Evolutionary conservation across 2,113 vertebrate species (phyloP).

Genomic region (Chionodraco myersi): DNA sequence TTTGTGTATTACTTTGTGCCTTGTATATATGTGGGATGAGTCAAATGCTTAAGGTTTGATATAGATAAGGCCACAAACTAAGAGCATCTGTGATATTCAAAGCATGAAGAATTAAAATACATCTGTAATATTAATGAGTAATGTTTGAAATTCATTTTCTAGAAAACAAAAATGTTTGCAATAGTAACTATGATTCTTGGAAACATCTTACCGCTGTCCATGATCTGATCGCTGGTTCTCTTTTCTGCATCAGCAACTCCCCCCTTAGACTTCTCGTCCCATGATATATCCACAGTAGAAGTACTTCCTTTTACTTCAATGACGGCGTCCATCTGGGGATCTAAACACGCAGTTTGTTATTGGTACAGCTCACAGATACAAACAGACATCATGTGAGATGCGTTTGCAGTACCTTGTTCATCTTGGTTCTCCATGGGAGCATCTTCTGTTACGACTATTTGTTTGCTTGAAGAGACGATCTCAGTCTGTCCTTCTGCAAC

Average conservation of each 20-base stretch:
- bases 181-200: not conserved
- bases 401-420: constrained; percentile 13
- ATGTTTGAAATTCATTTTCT: not conserved
- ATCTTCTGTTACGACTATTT: not conserved
- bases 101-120: not conserved
- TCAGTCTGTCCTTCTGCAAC: constrained; percentile 29
- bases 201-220: not conserved
- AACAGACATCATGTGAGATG: not conserved
- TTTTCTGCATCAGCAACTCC: not conserved
- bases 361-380: constrained; percentile 7
- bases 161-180: not conserved
- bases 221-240: not conserved
- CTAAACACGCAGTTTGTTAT: constrained; percentile 33
- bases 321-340: constrained; percentile 18
- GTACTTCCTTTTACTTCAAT: constrained; percentile 33
- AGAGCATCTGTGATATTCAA: not conserved
- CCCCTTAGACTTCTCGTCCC: constrained; percentile 17
- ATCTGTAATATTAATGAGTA: not conserved
- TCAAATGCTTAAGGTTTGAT: too few species aligned
- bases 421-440: not conserved
- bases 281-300: constrained; percentile 34
- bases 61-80: not conserved
- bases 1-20: too few species aligned
- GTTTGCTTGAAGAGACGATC: not conserved
- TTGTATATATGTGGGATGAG: too few species aligned